These are phyloP conservation scores for Diphyllodes magnificus DNA, from an alignment of 2,113 vertebrate species.

Conservation along the genomic window DNA sequence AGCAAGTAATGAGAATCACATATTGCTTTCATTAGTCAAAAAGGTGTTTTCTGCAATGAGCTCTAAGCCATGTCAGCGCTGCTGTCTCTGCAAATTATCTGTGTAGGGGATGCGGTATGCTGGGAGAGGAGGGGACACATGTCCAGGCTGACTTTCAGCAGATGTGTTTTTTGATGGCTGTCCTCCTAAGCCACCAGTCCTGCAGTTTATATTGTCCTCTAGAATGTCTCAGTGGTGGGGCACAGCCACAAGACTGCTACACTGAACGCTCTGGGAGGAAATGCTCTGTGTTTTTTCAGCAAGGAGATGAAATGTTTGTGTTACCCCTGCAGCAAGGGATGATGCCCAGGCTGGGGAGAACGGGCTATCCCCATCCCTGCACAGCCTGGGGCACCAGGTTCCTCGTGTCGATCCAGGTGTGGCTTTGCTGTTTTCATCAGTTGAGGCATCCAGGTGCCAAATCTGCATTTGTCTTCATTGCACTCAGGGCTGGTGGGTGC, in stretches of 20 bases:
- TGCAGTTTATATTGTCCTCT: background rate
- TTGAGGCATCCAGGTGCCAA: background rate
- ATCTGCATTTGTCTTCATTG: rapidly evolving
- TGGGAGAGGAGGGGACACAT: background rate
- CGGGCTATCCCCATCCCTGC: background rate
- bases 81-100: background rate
- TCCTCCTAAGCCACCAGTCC: background rate
- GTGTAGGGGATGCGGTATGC: background rate
- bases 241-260: background rate
- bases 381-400: background rate
- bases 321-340: background rate
- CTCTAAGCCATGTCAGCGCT: background rate
- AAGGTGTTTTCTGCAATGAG: background rate
- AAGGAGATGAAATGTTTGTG: background rate
- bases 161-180: background rate
- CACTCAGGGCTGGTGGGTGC: background rate
- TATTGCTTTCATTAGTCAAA: background rate
- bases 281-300: background rate
- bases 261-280: rapidly evolving
- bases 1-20: background rate
- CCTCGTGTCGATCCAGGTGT: too few relatives aligned
- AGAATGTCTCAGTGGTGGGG: background rate
- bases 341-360: background rate
- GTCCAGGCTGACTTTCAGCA: background rate
- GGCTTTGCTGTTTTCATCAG: background rate